phyloP scores from a whole-genome alignment of 2,797 vertebrate species.

The Trachops cirrhosus region DNA sequence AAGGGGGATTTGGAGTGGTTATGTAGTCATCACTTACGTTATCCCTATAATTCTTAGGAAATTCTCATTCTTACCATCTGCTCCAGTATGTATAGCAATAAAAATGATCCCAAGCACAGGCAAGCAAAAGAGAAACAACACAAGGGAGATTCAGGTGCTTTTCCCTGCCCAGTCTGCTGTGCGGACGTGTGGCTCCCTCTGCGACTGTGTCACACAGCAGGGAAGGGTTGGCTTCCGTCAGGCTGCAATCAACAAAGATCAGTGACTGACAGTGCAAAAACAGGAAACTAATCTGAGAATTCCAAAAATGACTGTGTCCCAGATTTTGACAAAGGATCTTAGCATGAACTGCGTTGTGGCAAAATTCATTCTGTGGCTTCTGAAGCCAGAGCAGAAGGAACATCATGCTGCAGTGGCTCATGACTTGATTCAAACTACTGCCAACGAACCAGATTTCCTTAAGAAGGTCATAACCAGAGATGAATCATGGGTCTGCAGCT shows the following conservation, averaged over 20 bases:
- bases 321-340: neutral
- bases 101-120: no score
- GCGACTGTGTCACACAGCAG: no score
- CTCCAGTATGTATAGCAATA: no score
- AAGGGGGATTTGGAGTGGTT: no score
- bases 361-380: neutral
- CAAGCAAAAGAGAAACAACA: no score
- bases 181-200: no score
- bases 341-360: neutral
- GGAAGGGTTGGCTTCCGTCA: no score
- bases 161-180: no score
- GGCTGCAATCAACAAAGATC: neutral
- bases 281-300: neutral
- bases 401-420: neutral
- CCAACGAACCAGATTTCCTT: neutral
- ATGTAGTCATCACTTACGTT: no score
- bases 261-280: neutral
- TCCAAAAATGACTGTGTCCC: neutral
- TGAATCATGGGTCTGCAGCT: neutral
- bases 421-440: neutral
- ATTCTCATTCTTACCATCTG: no score
- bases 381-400: neutral
- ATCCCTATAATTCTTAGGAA: no score
- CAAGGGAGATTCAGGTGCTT: no score
- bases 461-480: neutral